phyloP scores from a whole-genome alignment of 2,797 vertebrate genomes.

The Ceyx erithaca region DNA sequence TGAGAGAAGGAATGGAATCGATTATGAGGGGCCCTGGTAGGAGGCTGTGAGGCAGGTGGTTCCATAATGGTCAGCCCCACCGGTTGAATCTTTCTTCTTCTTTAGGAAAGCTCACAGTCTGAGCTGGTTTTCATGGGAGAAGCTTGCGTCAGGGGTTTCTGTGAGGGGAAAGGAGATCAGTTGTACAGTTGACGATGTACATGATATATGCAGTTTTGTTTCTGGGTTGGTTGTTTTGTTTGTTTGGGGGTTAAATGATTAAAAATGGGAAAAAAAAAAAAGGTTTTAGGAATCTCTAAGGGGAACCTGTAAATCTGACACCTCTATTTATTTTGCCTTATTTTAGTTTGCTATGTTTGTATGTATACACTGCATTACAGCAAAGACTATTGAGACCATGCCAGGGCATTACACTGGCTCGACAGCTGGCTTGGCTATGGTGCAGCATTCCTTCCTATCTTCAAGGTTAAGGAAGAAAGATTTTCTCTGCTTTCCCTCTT shows the following conservation, averaged over 20 bases:
- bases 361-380: constrained; percentile 87
- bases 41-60: neutral
- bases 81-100: constrained; percentile 22
- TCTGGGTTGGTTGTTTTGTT: constrained; percentile 72
- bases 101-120: constrained; percentile 12
- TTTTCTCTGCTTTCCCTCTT: neutral
- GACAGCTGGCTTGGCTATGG: neutral
- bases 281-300: constrained; percentile 80
- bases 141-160: constrained; percentile 26
- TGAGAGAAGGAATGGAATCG: constrained; percentile 15
- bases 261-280: constrained; percentile 4
- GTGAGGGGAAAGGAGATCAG: constrained; percentile 52
- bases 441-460: neutral
- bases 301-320: constrained; percentile 88
- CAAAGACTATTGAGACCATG: constrained; percentile 78
- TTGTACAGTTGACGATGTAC: constrained; percentile 83
- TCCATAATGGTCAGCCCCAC: neutral
- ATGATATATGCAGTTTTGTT: constrained; percentile 86
- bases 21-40: neutral
- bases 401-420: constrained; percentile 64
- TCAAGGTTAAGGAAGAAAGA: neutral
- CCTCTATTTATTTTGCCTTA: constrained; percentile 94
- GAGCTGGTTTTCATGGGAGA: neutral
- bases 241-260: constrained; percentile 51
- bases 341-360: constrained; percentile 90